Base-by-base conservation (phyloP, 1,140 invertebrate genomes). In the Ectropis grisescens region DNA sequence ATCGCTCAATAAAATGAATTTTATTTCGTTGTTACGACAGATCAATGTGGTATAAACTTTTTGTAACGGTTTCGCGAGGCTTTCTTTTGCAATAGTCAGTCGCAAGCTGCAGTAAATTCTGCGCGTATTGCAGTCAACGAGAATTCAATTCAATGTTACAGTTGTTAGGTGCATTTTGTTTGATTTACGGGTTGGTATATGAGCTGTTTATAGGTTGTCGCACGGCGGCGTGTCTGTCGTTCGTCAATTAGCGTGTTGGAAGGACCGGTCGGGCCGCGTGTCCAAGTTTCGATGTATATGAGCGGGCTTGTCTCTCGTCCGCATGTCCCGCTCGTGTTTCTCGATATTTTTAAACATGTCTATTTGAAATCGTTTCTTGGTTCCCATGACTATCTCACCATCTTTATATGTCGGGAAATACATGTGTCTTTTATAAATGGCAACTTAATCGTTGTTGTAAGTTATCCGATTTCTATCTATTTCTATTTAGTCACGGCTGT, bases 1-100 rank as follows among this genome's bases (percentile, higher is more conserved):
- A 70, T 70, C 65, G 70, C 58, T 74, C 67, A 74, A 74, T 68
- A 74, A 74, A 72, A 74, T 78, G 58, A 51, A 39, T 78, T 72
- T 70, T 78, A 78, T 74, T 66, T 49, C 59, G 33, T 55, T 45
- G 30, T 34, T 41, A 55, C 56, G 58, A 74, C 67, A 68, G 72
- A 71, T 66, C 67, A 72, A 66, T 74, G 58, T 74, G 38, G 52
- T 29, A 27, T 58, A 56, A 37, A 2, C 55, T 57, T 59, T 57
- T 72, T 64, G 35, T 59, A 53, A 47, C 31, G 39, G 33, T 40
- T 61, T 61, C 41, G 40, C 48, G 43, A 40, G 53, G 50, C 59
- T 71, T 69, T 71, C 58, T 60, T 40, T 64, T 62, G 49, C 56
- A 30, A 27, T 34, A 57, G 46, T 39, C 43, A 55, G 47, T 64